Conservation (phyloP, 2,888 invertebrate genomes). For the Dasysyrphus tricinctus region DNA sequence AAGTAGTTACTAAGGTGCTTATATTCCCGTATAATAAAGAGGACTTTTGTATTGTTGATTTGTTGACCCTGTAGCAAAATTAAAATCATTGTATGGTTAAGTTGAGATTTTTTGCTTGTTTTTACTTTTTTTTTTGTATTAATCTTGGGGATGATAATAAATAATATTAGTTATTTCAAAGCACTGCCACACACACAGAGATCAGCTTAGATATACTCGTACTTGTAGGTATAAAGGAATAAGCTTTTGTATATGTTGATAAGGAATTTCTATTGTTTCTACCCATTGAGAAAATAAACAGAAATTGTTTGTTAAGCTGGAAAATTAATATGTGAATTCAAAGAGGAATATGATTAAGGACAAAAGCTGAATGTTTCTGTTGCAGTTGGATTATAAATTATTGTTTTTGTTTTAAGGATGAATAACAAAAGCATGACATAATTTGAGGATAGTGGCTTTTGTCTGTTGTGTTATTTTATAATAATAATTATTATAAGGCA, state of each 20-base stretch:
- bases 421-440: neutral
- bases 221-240: constrained; percentile 8
- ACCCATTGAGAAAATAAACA: constrained; percentile 14
- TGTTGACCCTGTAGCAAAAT: constrained; percentile 25
- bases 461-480: too few relatives aligned
- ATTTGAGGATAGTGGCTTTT: neutral
- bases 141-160: constrained; percentile 26
- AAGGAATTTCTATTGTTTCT: constrained; percentile 19
- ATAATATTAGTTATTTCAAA: constrained; percentile 16
- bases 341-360: constrained; percentile 4
- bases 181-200: neutral
- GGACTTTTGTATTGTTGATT: constrained; percentile 32
- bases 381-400: neutral
- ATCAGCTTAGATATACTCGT: too few relatives aligned
- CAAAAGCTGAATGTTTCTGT: constrained; percentile 9
- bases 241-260: neutral
- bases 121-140: neutral
- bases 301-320: constrained; percentile 16
- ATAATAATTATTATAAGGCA: too few relatives aligned
- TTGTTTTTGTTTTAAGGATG: neutral
- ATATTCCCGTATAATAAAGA: constrained; percentile 28
- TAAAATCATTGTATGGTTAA: constrained; percentile 8
- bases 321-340: constrained; percentile 22
- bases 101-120: constrained; percentile 11
- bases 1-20: constrained; percentile 33